phyloP scores from a whole-genome alignment of 2,113 vertebrate genomes.

The Oostethus manadensis region DNA sequence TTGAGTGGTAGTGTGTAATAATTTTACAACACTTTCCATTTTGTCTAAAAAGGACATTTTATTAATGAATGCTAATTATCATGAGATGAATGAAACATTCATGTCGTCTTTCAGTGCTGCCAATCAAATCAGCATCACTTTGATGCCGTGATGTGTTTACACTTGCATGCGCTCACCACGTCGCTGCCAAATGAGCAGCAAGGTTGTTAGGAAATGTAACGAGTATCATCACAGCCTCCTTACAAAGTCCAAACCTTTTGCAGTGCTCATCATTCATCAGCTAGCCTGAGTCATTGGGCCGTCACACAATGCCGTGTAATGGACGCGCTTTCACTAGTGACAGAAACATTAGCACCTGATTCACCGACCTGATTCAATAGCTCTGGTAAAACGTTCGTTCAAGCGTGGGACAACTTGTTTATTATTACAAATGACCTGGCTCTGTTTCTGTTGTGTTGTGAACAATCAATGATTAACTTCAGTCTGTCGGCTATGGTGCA shows the following conservation, averaged over 20 bases:
- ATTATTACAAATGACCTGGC: conserved; percentile 1
- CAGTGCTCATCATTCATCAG: conserved; percentile 15
- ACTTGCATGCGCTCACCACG: not conserved
- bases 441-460: not conserved
- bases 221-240: conserved; percentile 9
- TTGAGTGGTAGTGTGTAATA: no score
- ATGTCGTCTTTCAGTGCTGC: conserved; percentile 7
- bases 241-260: conserved; percentile 15
- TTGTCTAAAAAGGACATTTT: no score
- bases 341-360: conserved; percentile 44
- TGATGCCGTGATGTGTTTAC: not conserved
- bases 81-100: conserved; percentile 8
- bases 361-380: conserved; percentile 21
- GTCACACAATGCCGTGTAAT: conserved; percentile 32
- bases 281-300: conserved; percentile 32
- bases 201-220: conserved; percentile 8
- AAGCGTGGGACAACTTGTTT: not conserved
- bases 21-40: no score
- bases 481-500: not conserved
- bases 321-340: conserved; percentile 16
- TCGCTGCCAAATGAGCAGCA: not conserved
- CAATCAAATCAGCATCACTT: conserved; percentile 25
- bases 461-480: conserved; percentile 1
- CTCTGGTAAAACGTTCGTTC: not conserved
- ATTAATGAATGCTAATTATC: conserved; percentile 29